Evolutionary conservation across 2,113 vertebrate genomes (phyloP).

Genomic region (Lontra canadensis): DNA sequence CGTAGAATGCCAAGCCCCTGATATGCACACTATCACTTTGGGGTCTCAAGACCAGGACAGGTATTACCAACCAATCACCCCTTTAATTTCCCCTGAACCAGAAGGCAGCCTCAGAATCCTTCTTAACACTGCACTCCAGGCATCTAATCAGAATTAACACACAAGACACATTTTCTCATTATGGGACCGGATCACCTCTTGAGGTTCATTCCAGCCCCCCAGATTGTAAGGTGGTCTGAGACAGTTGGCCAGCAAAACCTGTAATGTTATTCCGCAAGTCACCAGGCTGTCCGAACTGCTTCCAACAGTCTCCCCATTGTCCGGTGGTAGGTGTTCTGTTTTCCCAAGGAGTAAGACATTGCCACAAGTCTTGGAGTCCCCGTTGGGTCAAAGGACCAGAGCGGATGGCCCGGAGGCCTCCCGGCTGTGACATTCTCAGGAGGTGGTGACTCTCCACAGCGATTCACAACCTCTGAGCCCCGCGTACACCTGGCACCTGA

Average conservation of each 20-base stretch:
- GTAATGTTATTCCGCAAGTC: background rate
- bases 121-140: background rate
- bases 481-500: background rate
- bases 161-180: background rate
- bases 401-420: background rate
- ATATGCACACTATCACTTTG: fast-evolving
- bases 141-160: background rate
- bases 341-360: background rate
- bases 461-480: background rate
- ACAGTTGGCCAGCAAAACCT: background rate
- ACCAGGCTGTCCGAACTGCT: background rate
- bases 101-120: background rate
- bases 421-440: background rate
- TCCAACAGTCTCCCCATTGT: background rate
- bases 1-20: background rate
- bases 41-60: background rate
- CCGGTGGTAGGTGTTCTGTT: background rate
- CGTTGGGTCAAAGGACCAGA: background rate
- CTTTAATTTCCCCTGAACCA: background rate
- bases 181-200: background rate
- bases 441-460: fast-evolving
- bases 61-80: background rate
- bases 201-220: background rate
- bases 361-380: background rate
- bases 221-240: background rate